Evolutionary conservation across 2,797 vertebrate species (phyloP), one percentile per base, ranked within the genome.

Genomic region (Hipposideros larvatus): DNA sequence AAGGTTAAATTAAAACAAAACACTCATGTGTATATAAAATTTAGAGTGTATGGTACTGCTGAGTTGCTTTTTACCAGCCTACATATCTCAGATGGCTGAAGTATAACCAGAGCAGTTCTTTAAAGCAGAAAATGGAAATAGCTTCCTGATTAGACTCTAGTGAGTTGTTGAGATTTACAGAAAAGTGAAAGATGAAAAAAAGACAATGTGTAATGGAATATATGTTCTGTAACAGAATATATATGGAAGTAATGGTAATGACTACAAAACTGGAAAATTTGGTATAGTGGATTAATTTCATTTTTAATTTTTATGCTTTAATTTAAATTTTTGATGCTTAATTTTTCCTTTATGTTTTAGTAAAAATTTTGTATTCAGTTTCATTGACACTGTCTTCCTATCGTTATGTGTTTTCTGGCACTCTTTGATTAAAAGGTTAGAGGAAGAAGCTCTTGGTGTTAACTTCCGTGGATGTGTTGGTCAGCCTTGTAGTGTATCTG

Each of bases 251-350:
- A 71, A 63, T 84, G 16, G 14, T 79, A 84, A 83, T 91, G 85
- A 94, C 75, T 19, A 55, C 13, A 77, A 91, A 86, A 63, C 22
- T 93, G 43, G 21, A 86, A 95, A 77, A 57, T 65, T 19, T 91
- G 66, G n/a, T n/a, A 84, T 34, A 48, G 16, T 89, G 11, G 51
- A 85, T 94, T 96, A 75, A 94, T 92, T 95, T 91, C 28, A 66
- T 53, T 94, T 92, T 82, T 59, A 90, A 92, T 73, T 18, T 91
- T 94, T 80, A 96, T 96, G 68, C 24, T 55, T 94, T 87, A 89
- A 95, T 83, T 95, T 97, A 94, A 91, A 96, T 90, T 93, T 82
- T 97, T 91, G 31, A 91, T 87, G 28, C 59, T 90, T 91, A 89
- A 61, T 55, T 89, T 85, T 95, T 96, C 37, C 61, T 90, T 91